Conservation (phyloP, 2,113 vertebrate species). For the Otus sunia region DNA sequence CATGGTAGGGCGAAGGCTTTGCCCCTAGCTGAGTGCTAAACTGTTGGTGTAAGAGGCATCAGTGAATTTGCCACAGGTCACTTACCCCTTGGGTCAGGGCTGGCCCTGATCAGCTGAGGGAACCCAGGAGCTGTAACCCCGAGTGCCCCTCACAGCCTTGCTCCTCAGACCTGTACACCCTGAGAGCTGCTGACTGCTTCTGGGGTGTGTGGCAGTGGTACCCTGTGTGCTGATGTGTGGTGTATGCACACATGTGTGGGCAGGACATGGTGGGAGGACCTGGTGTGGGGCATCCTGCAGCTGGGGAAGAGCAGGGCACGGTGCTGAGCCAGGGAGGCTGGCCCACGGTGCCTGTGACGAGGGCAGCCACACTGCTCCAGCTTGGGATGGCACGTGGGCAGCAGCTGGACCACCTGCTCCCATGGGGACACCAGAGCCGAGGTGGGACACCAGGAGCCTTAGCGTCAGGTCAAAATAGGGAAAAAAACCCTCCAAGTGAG, state of each 20-base stretch:
- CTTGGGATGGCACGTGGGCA: rapidly evolving
- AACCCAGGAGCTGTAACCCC: neutral
- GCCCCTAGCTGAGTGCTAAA: too few species aligned
- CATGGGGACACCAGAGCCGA: neutral
- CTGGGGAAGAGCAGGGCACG: rapidly evolving
- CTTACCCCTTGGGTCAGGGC: neutral
- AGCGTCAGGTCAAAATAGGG: neutral
- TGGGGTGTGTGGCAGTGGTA: rapidly evolving
- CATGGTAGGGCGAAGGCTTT: neutral
- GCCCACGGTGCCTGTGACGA: rapidly evolving
- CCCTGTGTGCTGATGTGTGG: neutral
- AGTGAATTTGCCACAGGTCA: neutral
- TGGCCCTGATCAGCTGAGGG: neutral
- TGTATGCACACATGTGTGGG: neutral
- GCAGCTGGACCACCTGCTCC: neutral
- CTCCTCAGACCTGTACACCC: rapidly evolving
- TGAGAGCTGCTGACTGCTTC: neutral
- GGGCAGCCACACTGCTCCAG: neutral
- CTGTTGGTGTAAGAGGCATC: rapidly evolving
- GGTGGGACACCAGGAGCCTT: neutral
- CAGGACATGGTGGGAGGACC: neutral
- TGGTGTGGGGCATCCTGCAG: neutral
- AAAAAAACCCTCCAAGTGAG: rapidly evolving
- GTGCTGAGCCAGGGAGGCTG: neutral
- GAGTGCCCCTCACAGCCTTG: neutral